Base-by-base conservation (phyloP, 1,140 invertebrate genomes). In the Probaryconus sp. region DNA sequence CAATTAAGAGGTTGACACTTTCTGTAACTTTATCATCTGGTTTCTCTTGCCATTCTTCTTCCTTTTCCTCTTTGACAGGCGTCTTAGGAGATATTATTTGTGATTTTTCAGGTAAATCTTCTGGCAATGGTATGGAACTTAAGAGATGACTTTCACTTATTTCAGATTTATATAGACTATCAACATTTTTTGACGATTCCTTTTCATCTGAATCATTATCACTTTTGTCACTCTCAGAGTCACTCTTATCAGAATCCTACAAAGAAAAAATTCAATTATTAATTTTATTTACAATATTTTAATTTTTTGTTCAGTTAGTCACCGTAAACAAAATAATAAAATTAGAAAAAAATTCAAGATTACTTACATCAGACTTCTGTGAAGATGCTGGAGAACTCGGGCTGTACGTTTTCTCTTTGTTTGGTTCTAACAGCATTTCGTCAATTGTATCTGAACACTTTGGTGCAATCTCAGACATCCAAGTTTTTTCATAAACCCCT, bases 301-400 rank as follows among this genome's bases (percentile, higher is more conserved):
- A n/a, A n/a, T n/a, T n/a, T n/a, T n/a, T n/a, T n/a, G n/a, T n/a
- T n/a, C n/a, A n/a, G n/a, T n/a, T n/a, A n/a, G n/a, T n/a, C n/a
- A n/a, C n/a, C n/a, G n/a, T n/a, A n/a, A n/a, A n/a, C n/a, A n/a
- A n/a, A n/a, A n/a, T n/a, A 24, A 24, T 24, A 24, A 24, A 24
- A 31, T 31, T 24, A 24, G 2, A 30, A 2, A 30, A 30, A 9
- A 30, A 30, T 30, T 11, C 9, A 50, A 31, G 21, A 50, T 47
- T 18, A 21, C 20, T 55, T 48, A 77, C 79, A n/a, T 86, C 83
- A 5, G 83, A 83, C 26, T 82, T 86, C 7, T 83, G 77, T 1
- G 83, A 85, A 3, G 71, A 76, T 16, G 78, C 83, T 10, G 84
- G 82, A 2, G 84, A 85, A 63, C 83, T 85, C 0, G 83, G 83